Base-by-base conservation (phyloP, 2,888 invertebrate genomes). In the Eristalis pertinax region DNA sequence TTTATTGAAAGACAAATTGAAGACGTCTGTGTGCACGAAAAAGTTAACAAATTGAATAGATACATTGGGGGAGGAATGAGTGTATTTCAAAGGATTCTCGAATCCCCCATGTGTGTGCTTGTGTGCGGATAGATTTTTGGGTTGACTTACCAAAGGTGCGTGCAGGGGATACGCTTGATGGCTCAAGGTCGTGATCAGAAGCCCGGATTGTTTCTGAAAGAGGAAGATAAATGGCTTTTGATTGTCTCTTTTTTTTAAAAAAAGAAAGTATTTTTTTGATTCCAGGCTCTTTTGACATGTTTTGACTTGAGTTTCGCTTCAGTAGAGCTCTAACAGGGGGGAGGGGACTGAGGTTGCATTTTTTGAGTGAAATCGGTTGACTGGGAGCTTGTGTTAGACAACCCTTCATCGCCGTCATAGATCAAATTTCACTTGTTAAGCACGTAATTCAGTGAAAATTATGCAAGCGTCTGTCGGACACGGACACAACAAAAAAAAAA, bases 1-100 rank as follows among this genome's bases (percentile, higher is more conserved):
- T 86, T 78, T 82, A 86, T 86, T 86, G 82, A 83, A 86, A 86
- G 86, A 86, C 86, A 86, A 86, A 86, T 86, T 86, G 86, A 86
- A 82, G 78, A 86, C 75, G 82, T 86, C 86, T 86, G 58, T 32
- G 32, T 86, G 86, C 78, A 86, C 86, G 86, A 82, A 86, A 86
- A 86, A 86, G 86, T 82, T 86, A 86, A 78, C 78, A 86, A 86
- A 86, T 86, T 83, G 82, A 86, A 86, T 82, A 78, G 78, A 82
- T 78, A 65, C 32, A 38, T 60, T 15, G 35, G 29, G 38, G 58
- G 64, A 26, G 22, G n/a, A 38, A 41, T 60, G 75, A n/a, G 19
- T 62, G 63, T 56, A 78, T 67, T 79, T 86, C 75, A 86, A 86
- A 86, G 82, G 86, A 82, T 78, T 78, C 69, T 29, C 22, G 22